Conservation (phyloP, 2,113 vertebrate genomes). For the Chlorodrepanis virens region DNA sequence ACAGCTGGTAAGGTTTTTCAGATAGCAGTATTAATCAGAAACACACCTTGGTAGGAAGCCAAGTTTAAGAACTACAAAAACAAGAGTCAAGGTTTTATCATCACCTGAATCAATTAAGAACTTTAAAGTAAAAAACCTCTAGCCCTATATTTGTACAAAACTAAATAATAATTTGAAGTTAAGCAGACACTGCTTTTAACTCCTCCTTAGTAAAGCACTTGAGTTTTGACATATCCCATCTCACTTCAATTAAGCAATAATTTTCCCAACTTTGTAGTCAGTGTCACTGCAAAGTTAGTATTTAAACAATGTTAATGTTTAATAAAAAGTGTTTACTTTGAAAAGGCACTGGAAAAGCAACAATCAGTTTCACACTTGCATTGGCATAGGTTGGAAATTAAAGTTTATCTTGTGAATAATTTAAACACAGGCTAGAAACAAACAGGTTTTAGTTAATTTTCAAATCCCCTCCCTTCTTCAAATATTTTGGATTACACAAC, state of each 20-base stretch:
- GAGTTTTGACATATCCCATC: background rate
- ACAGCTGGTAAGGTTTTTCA: background rate
- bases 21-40: background rate
- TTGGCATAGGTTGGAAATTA: background rate
- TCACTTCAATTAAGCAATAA: background rate
- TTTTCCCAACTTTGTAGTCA: background rate
- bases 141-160: background rate
- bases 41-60: background rate
- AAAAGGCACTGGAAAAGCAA: background rate
- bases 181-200: background rate
- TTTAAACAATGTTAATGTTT: constrained; percentile 17
- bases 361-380: background rate
- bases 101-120: background rate
- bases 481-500: background rate
- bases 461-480: background rate
- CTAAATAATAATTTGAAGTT: background rate
- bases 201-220: background rate
- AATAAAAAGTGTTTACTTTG: background rate
- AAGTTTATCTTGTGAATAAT: background rate
- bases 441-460: background rate
- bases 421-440: background rate
- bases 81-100: background rate
- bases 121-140: background rate
- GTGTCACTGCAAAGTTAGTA: background rate
- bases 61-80: background rate